A percentile compares a stretch with the other conserved stretches of the same genome.
Conservation (phyloP, 2,888 invertebrate species). For the Spodoptera exigua region DNA sequence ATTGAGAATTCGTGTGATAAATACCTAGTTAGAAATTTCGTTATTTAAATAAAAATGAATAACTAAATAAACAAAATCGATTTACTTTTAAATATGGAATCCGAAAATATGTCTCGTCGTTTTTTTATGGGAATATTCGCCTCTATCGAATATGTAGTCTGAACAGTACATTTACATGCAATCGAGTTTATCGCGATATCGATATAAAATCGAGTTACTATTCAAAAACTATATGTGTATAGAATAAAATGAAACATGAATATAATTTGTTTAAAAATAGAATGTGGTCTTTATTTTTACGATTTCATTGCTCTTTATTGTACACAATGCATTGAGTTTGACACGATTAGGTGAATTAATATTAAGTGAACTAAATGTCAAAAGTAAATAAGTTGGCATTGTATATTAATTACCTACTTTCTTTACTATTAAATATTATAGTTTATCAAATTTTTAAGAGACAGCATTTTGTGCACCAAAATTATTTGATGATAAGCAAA, state of each 20-base stretch:
- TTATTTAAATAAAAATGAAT: constrained; percentile 1
- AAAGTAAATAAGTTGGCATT: no score
- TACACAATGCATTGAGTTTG: neutral
- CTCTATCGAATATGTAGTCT: constrained; percentile 27
- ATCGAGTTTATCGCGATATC: constrained; percentile 20
- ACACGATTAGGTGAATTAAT: no score
- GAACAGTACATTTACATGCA: constrained; percentile 43
- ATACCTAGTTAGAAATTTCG: neutral
- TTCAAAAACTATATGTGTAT: constrained; percentile 21
- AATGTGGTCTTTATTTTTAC: constrained; percentile 25
- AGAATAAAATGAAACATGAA: constrained; percentile 29
- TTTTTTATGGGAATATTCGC: constrained; percentile 8
- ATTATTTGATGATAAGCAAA: no score
- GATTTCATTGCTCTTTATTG: constrained; percentile 16
- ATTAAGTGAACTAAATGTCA: no score
- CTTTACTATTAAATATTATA: no score
- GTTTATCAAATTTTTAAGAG: no score
- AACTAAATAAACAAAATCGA: neutral
- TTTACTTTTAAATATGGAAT: constrained; percentile 3
- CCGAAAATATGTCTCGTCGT: constrained; percentile 18
- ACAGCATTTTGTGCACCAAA: no score
- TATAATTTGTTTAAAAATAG: constrained; percentile 40
- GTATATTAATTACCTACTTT: no score
- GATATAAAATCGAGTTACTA: constrained; percentile 34
- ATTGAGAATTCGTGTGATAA: neutral